These are phyloP conservation scores for Achatina immaculata DNA, from an alignment of 1,140 invertebrate species.

Conservation along the genomic window DNA sequence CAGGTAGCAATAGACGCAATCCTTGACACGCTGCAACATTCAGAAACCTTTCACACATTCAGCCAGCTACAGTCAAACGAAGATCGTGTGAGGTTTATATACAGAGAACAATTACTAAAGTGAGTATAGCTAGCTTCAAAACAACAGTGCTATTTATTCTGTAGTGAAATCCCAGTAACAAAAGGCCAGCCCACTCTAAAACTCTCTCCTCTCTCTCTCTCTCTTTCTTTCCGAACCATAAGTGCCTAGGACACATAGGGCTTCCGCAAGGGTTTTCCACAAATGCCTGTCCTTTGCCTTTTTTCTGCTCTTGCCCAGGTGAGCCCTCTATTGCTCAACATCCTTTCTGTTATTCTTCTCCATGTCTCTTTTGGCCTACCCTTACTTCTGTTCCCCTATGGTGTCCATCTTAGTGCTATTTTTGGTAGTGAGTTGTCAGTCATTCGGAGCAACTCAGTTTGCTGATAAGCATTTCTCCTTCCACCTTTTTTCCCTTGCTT, in stretches of 20 bases:
- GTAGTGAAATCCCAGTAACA: not conserved
- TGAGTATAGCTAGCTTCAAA: not conserved
- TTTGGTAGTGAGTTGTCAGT: no score
- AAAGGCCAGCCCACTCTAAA: not conserved
- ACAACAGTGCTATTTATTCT: not conserved
- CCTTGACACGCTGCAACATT: not conserved
- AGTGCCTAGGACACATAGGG: no score
- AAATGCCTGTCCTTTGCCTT: no score
- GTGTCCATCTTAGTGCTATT: no score
- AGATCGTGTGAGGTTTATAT: constrained; percentile 22
- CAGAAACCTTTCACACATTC: constrained; percentile 13
- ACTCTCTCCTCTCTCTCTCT: not conserved
- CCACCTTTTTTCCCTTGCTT: no score
- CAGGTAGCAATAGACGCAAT: constrained; percentile 22
- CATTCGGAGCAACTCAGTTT: not conserved
- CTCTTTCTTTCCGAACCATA: no score
- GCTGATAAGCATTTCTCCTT: not conserved
- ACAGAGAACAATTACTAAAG: constrained; percentile 14
- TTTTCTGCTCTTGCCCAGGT: no score
- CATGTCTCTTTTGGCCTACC: no score
- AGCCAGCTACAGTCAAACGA: constrained; percentile 13
- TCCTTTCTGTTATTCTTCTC: no score
- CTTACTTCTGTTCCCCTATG: no score
- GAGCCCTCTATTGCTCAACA: no score
- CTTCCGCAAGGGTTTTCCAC: no score